Conservation (phyloP, 1,140 invertebrate genomes). For the Heliconius hermathena region DNA sequence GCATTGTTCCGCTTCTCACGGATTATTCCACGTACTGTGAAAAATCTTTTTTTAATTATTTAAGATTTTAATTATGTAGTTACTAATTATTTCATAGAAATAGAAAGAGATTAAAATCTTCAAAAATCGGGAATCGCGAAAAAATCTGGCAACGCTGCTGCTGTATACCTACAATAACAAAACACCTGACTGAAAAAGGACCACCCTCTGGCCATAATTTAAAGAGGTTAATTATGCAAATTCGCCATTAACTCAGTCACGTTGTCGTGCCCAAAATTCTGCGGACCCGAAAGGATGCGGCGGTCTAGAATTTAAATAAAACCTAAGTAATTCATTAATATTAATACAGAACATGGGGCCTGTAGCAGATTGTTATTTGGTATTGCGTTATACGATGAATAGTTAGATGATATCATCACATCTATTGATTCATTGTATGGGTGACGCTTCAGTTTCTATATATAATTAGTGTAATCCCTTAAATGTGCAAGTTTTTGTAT, state of each 20-base stretch:
- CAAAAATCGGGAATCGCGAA: too few species aligned
- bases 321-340: conserved; percentile 30
- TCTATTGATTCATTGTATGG: conserved; percentile 19
- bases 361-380: neutral
- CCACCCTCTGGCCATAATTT: conserved; percentile 27
- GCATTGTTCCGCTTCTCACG: too few species aligned
- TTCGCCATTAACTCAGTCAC: conserved; percentile 30
- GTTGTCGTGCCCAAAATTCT: conserved; percentile 27
- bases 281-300: conserved; percentile 20
- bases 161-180: neutral
- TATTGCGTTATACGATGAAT: conserved; percentile 13
- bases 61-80: too few species aligned
- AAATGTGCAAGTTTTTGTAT: neutral
- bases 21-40: too few species aligned
- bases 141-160: too few species aligned
- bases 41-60: too few species aligned
- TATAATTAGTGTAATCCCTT: neutral
- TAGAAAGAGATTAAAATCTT: too few species aligned
- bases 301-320: conserved; percentile 22
- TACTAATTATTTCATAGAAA: too few species aligned
- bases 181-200: conserved; percentile 5
- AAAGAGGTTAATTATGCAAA: conserved; percentile 41
- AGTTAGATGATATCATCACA: conserved; percentile 19
- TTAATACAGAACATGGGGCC: conserved; percentile 7
- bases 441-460: neutral